These are phyloP conservation scores for Formica selysi DNA, from an alignment of 1,140 invertebrate species.

Conservation along the genomic window DNA sequence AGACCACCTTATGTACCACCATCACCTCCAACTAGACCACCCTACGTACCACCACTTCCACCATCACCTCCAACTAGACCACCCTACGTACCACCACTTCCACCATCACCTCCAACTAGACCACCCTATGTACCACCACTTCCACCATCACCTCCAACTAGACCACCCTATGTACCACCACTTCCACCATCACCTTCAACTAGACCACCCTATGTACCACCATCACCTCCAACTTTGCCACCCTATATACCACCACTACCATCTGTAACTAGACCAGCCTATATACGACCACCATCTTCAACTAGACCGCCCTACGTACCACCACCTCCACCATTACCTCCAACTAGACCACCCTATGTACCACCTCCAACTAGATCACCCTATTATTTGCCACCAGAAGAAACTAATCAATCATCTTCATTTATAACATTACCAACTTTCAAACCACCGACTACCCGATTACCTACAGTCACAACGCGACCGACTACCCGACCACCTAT, in stretches of 20 bases:
- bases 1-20: constrained; percentile 56
- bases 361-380: constrained; percentile 33
- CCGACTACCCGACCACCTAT: neutral
- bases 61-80: constrained; percentile 42
- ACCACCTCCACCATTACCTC: constrained; percentile 46
- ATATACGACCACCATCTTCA: constrained; percentile 47
- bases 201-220: constrained; percentile 24
- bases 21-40: constrained; percentile 38
- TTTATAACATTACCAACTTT: too few relatives aligned
- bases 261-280: constrained; percentile 46
- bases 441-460: neutral
- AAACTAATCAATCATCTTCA: neutral
- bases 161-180: constrained; percentile 46
- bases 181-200: constrained; percentile 24
- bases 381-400: neutral
- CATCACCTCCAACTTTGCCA: constrained; percentile 45
- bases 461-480: neutral
- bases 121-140: constrained; percentile 45
- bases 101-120: constrained; percentile 29
- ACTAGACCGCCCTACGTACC: constrained; percentile 57
- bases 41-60: constrained; percentile 18
- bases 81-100: constrained; percentile 26
- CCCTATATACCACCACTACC: constrained; percentile 36
- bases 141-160: constrained; percentile 39
- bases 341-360: constrained; percentile 14